Evolutionary conservation across 1,140 invertebrate genomes (phyloP), one percentile per base, ranked within the genome.

Genomic region (Cydia fagiglandana): DNA sequence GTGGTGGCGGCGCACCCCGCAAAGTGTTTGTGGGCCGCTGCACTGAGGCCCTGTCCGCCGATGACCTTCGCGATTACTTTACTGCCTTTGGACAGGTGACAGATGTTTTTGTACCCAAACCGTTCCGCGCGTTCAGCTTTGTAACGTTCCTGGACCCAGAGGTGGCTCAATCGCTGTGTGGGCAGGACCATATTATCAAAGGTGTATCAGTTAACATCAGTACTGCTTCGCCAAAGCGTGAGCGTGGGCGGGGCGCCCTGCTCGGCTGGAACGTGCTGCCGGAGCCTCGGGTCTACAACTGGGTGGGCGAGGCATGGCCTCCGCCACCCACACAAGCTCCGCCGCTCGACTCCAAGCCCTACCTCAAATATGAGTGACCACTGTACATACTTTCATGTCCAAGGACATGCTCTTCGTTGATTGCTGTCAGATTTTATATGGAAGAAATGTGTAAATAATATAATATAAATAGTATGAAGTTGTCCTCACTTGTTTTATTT

Each of bases 131-230:
- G 61, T 99, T 99, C 91, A 97, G 97, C 81, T 99, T 99, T 93
- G 97, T 99, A 24, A 99, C 97, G 53, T 99, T 99, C 93, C 93
- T 98, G 78, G 98, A 99, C 91, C 97, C 97, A 7, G 98, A 99
- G 89, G 96, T 98, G 53, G 98, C 98, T 6, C 97, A 98, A 90
- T 96, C 96, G 45, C 93, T 99, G 1, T 99, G 98, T 91, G 98
- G 98, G 0, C 98, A 99, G 92, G 98, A 99, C 94, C 98, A 99
- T 91, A 99, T 99, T 79, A 98, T 99, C 75, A 99, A 99, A 91
- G 97, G 95, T 70, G 97, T 98, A 12, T 98, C 98, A 66, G 97
- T 99, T 10, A 98, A 99, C 93, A 97, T 99, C 64, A 98, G 97
- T 30, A 98, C 97, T 86, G 98, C 98, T 30, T 97, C 98, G 12